These are phyloP conservation scores for Exephanes ischioxanthus DNA, from an alignment of 2,888 invertebrate genomes.

Conservation along the genomic window DNA sequence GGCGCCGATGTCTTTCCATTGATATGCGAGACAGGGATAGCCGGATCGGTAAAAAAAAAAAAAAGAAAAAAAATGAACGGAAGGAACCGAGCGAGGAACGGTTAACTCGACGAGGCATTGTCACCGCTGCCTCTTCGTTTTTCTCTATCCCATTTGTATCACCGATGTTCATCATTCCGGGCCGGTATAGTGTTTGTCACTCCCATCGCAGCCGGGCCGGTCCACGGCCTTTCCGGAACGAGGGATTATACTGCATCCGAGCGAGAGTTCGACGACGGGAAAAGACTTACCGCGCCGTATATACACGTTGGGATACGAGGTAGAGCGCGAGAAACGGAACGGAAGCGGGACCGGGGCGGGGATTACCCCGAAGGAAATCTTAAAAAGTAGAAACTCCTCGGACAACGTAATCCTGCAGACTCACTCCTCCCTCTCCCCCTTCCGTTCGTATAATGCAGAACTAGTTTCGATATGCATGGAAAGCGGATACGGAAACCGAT, in stretches of 20 bases:
- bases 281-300: slow-evolving; percentile 8
- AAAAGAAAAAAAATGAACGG: not conserved
- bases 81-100: not conserved
- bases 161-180: slow-evolving; percentile 34
- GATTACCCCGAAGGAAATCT: slow-evolving; percentile 48
- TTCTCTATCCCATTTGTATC: slow-evolving; percentile 25
- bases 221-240: slow-evolving; percentile 37
- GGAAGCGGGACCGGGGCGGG: slow-evolving; percentile 12
- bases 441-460: slow-evolving; percentile 32
- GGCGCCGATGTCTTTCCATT: not conserved
- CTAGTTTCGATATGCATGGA: slow-evolving; percentile 53
- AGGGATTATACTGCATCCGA: slow-evolving; percentile 56
- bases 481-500: slow-evolving; percentile 1
- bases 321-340: slow-evolving; percentile 19
- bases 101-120: slow-evolving; percentile 12
- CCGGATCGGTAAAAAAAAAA: not conserved
- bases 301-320: not conserved
- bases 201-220: not conserved
- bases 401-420: slow-evolving; percentile 52
- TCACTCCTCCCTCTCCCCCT: not conserved
- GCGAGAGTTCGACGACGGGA: slow-evolving; percentile 28
- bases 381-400: slow-evolving; percentile 43
- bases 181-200: slow-evolving; percentile 46
- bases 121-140: not conserved
- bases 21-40: not conserved